These are phyloP conservation scores for Ptychodera flava DNA, from an alignment of 35 echinoderm and acorn worm genomes.

Conservation along the genomic window DNA sequence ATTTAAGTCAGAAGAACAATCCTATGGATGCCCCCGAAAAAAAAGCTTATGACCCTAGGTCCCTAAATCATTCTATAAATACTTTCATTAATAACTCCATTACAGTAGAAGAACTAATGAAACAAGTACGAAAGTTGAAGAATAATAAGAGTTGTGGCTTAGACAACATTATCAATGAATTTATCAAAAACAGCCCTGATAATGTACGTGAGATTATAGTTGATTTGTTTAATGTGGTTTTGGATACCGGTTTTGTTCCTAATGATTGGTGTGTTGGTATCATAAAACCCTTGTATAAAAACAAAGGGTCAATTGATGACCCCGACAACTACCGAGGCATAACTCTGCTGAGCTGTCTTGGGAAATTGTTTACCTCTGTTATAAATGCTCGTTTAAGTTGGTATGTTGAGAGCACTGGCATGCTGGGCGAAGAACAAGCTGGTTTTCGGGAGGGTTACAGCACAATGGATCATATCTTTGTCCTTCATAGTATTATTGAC, in stretches of 20 bases:
- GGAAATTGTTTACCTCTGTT: conserved; percentile 21
- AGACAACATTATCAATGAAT: too few species aligned
- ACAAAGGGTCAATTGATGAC: conserved; percentile 5
- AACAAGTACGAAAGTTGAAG: too few species aligned
- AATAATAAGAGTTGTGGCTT: too few species aligned
- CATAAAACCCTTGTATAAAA: conserved; percentile 13
- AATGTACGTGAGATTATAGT: too few species aligned
- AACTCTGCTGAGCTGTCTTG: conserved; percentile 24
- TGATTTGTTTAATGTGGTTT: conserved; percentile 20
- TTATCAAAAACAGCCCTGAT: too few species aligned
- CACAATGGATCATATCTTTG: conserved; percentile 38
- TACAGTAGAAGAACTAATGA: too few species aligned
- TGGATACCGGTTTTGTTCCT: neutral
- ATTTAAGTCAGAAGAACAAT: neutral
- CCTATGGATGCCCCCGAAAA: neutral
- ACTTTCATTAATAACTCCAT: too few species aligned
- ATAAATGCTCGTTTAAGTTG: conserved; percentile 4
- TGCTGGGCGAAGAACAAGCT: conserved; percentile 25
- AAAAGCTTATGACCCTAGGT: too few species aligned
- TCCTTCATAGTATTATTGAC: conserved; percentile 4
- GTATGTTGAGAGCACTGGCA: conserved; percentile 12
- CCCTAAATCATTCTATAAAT: too few species aligned
- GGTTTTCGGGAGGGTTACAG: conserved; percentile 42
- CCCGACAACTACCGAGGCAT: conserved; percentile 14
- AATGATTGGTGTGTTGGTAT: conserved; percentile 13